Evolutionary conservation across 2,797 vertebrate genomes (phyloP).

Genomic region (Phataginus tricuspis): DNA sequence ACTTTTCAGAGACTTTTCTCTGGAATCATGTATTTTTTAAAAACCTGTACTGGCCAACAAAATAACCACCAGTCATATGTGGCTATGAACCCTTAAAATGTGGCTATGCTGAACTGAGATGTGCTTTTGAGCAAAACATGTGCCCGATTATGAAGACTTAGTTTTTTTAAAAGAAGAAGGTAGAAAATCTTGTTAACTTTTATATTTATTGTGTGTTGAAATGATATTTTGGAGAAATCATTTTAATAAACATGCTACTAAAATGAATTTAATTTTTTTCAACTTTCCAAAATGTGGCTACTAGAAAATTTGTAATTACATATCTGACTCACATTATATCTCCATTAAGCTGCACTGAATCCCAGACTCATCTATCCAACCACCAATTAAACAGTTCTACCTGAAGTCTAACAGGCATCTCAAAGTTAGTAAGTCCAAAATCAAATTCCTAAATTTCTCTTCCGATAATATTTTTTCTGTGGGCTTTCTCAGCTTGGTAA

Average conservation of each 20-base stretch:
- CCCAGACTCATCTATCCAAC: neutral
- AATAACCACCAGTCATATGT: neutral
- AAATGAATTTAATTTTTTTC: conserved; percentile 35
- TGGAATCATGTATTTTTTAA: neutral
- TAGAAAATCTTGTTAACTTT: conserved; percentile 29
- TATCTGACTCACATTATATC: neutral
- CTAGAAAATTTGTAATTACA: conserved; percentile 16
- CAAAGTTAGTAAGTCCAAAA: neutral
- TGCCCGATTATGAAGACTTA: neutral
- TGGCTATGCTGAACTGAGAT: neutral
- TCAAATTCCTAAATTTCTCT: neutral
- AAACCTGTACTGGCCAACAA: neutral
- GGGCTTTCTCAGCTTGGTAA: neutral
- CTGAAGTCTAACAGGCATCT: neutral
- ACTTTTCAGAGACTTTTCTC: conserved; percentile 32
- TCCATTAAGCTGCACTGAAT: neutral
- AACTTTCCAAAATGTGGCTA: neutral
- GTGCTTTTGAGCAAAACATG: neutral
- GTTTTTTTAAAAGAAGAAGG: neutral
- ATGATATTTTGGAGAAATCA: neutral
- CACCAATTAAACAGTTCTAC: neutral
- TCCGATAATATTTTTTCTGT: neutral
- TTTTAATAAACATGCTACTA: neutral
- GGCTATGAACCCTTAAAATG: neutral
- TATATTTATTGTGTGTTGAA: neutral